Conservation (phyloP, 2,113 vertebrate genomes). For the Rostratula benghalensis region DNA sequence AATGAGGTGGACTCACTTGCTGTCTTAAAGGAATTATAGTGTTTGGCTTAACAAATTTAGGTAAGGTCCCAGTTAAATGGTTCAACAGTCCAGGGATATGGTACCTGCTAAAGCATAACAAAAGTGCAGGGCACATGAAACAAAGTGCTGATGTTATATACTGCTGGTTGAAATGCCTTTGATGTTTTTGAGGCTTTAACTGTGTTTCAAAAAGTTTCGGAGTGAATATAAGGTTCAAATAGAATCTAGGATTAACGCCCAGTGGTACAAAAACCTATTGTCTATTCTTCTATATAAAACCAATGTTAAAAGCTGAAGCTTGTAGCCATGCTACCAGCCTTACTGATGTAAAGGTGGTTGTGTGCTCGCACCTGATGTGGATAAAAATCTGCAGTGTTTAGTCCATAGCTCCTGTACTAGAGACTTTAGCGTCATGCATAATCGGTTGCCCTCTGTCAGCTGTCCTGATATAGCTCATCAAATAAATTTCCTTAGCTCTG, state of each 20-base stretch:
- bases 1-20: neutral
- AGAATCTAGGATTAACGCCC: neutral
- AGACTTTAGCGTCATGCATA: neutral
- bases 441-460: neutral
- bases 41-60: neutral
- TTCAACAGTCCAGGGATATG: neutral
- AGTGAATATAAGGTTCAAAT: neutral
- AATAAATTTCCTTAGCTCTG: neutral
- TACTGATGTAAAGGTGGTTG: neutral
- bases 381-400: neutral
- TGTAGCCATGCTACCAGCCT: neutral
- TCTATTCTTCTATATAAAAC: neutral
- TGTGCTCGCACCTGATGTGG: neutral
- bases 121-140: neutral
- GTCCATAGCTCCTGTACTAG: neutral
- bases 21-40: neutral
- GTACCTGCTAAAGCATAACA: neutral
- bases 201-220: neutral
- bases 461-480: neutral
- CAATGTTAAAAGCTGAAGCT: neutral
- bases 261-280: neutral
- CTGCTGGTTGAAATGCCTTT: neutral
- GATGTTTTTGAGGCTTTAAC: neutral
- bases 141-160: neutral
- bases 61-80: rapidly evolving